Evolutionary conservation across 2,888 invertebrate species (phyloP).

Genomic region (Lomographa bimaculata): DNA sequence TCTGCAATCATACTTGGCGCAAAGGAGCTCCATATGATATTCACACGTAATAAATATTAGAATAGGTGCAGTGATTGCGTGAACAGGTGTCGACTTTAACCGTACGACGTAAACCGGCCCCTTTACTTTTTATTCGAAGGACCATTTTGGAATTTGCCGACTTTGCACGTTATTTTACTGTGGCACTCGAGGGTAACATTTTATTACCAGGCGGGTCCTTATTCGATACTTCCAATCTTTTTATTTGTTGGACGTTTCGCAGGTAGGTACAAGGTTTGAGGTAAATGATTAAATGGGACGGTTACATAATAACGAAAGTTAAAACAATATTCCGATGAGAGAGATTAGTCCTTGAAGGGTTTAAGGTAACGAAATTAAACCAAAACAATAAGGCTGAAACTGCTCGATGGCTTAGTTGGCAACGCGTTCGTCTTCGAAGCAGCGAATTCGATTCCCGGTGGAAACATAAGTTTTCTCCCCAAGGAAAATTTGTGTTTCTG

Average conservation of each 20-base stretch:
- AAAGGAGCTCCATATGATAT: conserved; percentile 72
- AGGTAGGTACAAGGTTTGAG: conserved; percentile 21
- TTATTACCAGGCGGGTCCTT: conserved; percentile 39
- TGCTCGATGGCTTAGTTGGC: too few species aligned
- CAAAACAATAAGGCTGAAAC: too few species aligned
- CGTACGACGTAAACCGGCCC: conserved; percentile 44
- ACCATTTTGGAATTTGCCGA: conserved; percentile 48
- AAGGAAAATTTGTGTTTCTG: too few species aligned
- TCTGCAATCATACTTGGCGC: conserved; percentile 58
- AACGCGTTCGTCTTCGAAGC: too few species aligned
- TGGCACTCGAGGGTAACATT: conserved; percentile 44
- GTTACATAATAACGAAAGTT: conserved; percentile 10
- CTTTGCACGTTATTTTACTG: conserved; percentile 50
- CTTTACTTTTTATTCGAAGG: conserved; percentile 49
- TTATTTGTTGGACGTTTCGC: conserved; percentile 28
- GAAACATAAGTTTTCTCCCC: too few species aligned
- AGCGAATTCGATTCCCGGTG: too few species aligned
- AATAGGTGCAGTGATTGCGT: conserved; percentile 79
- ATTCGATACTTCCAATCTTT: conserved; percentile 33
- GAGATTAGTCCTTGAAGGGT: background rate
- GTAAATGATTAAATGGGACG: conserved; percentile 19
- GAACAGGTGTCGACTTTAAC: conserved; percentile 63
- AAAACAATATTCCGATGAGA: conserved; percentile 4
- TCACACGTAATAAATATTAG: conserved; percentile 82
- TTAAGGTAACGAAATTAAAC: too few species aligned